phyloP scores from a whole-genome alignment of 1,140 invertebrate species.

The Atta colombica region DNA sequence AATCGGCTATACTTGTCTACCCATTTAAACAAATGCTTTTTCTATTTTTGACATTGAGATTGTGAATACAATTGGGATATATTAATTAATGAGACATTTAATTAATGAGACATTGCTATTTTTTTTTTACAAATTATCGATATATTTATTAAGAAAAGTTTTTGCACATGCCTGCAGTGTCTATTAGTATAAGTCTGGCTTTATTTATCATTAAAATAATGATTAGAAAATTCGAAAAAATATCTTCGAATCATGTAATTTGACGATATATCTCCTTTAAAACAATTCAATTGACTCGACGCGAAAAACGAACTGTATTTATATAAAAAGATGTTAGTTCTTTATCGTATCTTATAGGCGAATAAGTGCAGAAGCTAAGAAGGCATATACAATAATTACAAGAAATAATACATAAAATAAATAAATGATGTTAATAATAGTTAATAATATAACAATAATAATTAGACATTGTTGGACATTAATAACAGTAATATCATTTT shows the following conservation, averaged over 20 bases:
- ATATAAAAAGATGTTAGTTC: conserved; percentile 18
- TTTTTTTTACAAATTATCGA: conserved; percentile 25
- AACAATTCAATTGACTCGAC: conserved; percentile 34
- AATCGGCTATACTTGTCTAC: not conserved
- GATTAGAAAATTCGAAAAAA: conserved; percentile 6
- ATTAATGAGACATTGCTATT: not conserved
- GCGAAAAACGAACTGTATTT: conserved; percentile 20
- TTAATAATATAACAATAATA: conserved; percentile 41
- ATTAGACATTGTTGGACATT: conserved; percentile 49
- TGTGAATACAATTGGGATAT: conserved; percentile 9
- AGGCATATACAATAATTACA: conserved; percentile 57
- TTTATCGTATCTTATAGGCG: conserved; percentile 24
- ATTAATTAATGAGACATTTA: conserved; percentile 26
- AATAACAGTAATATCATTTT: conserved; percentile 56
- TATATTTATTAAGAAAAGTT: conserved; percentile 35
- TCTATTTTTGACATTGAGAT: conserved; percentile 1
- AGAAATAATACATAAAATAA: conserved; percentile 53
- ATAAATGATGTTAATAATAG: conserved; percentile 51
- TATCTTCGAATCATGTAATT: conserved; percentile 16
- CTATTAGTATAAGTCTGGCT: conserved; percentile 9
- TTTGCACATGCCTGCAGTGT: conserved; percentile 41
- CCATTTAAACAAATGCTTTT: not conserved
- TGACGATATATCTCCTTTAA: conserved; percentile 54
- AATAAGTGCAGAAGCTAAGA: conserved; percentile 12
- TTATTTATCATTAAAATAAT: conserved; percentile 4